phyloP scores from a whole-genome alignment of 1,140 invertebrate genomes.

The Calliopsis andreniformis region DNA sequence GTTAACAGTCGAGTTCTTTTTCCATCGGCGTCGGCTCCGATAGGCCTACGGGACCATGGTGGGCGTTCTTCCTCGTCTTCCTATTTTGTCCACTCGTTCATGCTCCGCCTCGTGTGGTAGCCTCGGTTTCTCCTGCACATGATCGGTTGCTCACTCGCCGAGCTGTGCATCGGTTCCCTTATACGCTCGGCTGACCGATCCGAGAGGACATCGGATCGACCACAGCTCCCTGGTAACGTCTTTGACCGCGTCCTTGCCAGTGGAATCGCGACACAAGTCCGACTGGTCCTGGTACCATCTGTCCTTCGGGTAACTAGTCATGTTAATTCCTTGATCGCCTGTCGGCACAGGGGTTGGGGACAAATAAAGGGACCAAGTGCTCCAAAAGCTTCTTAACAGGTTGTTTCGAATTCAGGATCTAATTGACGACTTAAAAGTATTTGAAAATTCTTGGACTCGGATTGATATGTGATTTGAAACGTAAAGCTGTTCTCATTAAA shows the following conservation, averaged over 20 bases:
- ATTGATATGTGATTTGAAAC: too few relatives aligned
- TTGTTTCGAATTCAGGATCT: too few relatives aligned
- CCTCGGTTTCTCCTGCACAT: conserved; percentile 56
- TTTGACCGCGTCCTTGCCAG: conserved; percentile 35
- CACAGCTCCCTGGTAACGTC: conserved; percentile 20
- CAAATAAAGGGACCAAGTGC: too few relatives aligned
- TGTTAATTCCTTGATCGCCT: background rate
- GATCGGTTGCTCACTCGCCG: conserved; percentile 39
- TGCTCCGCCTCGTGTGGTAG: conserved; percentile 76
- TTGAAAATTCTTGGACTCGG: too few relatives aligned
- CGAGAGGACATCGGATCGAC: conserved; percentile 31
- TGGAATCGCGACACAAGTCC: conserved; percentile 3
- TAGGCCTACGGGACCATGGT: conserved; percentile 77
- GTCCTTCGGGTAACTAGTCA: conserved; percentile 14
- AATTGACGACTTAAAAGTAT: too few relatives aligned
- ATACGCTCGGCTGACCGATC: conserved; percentile 39
- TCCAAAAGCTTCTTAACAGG: too few relatives aligned
- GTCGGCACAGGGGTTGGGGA: background rate
- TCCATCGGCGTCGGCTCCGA: conserved; percentile 76
- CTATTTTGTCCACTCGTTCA: conserved; percentile 77
- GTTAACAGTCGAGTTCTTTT: conserved; percentile 80
- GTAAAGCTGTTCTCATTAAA: too few relatives aligned
- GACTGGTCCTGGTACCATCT: conserved; percentile 25
- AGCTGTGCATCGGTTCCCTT: conserved; percentile 31
- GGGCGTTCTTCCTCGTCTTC: conserved; percentile 79